These are phyloP conservation scores for Masticophis lateralis DNA, from an alignment of 2,797 vertebrate species.

Conservation along the genomic window DNA sequence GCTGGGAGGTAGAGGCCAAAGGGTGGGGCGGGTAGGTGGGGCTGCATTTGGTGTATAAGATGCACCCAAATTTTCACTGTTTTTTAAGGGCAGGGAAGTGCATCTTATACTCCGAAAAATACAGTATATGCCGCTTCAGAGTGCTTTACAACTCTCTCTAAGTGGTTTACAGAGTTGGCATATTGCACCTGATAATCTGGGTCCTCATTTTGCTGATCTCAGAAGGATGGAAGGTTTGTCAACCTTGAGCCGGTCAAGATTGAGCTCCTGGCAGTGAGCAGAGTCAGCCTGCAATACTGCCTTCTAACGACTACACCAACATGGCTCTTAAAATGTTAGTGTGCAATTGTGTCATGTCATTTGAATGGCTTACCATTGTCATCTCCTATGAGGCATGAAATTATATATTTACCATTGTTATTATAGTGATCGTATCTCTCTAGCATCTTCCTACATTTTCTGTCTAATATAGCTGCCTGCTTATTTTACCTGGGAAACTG, in stretches of 20 bases:
- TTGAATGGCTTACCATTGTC: not conserved
- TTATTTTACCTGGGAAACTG: not conserved
- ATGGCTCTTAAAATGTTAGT: not conserved
- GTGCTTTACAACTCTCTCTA: not conserved
- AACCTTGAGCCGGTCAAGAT: not conserved
- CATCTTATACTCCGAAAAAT: too few relatives aligned
- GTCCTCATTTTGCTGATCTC: not conserved
- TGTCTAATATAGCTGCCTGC: not conserved
- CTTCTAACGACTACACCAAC: not conserved
- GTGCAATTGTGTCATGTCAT: not conserved
- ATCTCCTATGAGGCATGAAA: not conserved
- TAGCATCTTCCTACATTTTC: not conserved
- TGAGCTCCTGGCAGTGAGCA: not conserved
- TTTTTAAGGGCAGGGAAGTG: too few relatives aligned
- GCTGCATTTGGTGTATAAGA: too few relatives aligned
- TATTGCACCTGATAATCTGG: not conserved
- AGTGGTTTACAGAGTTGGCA: not conserved
- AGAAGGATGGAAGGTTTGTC: not conserved
- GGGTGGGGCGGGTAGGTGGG: too few relatives aligned
- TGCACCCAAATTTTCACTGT: too few relatives aligned
- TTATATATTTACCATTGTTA: not conserved
- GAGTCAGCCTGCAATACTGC: not conserved
- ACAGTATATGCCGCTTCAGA: not conserved
- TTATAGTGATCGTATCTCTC: not conserved
- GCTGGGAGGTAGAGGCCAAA: too few relatives aligned